Conservation (phyloP, 2,888 invertebrate species). For the Campopleginae sp. region DNA sequence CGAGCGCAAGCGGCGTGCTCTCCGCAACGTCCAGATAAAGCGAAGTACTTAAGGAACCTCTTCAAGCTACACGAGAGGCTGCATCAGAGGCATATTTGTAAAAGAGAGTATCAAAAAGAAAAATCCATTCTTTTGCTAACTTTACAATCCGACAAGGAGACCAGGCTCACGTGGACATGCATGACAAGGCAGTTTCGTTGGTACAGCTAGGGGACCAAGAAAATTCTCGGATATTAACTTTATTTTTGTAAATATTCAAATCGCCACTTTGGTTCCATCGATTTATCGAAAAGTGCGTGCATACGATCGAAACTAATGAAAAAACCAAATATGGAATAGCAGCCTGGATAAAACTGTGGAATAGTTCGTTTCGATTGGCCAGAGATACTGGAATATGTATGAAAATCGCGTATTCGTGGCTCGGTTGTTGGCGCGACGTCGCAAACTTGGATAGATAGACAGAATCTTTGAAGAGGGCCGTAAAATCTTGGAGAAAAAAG, state of each 20-base stretch:
- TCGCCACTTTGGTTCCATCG: background rate
- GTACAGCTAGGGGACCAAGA: background rate
- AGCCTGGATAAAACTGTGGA: background rate
- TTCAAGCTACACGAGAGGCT: slow-evolving; percentile 29
- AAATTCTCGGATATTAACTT: too few species aligned
- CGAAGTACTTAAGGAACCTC: slow-evolving; percentile 47
- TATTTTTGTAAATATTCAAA: background rate
- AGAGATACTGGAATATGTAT: slow-evolving; percentile 19
- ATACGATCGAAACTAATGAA: slow-evolving; percentile 5
- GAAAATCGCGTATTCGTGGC: slow-evolving; percentile 39
- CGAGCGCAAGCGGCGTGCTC: slow-evolving; percentile 1
- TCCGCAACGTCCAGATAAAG: slow-evolving; percentile 52
- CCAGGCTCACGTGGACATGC: background rate
- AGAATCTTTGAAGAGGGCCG: slow-evolving; percentile 67
- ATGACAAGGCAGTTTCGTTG: too few species aligned
- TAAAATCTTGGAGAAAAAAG: slow-evolving; percentile 68
- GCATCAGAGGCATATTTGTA: slow-evolving; percentile 12
- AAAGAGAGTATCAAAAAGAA: slow-evolving; percentile 12
- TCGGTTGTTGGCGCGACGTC: background rate
- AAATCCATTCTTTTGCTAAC: slow-evolving; percentile 53
- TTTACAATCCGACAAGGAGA: slow-evolving; percentile 31
- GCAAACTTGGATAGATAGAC: slow-evolving; percentile 70
- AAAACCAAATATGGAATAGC: slow-evolving; percentile 6
- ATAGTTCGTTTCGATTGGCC: background rate
- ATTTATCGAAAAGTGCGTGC: slow-evolving; percentile 36